A percentile compares a stretch with the other conserved stretches of the same genome.
phyloP scores from a whole-genome alignment of 2,888 invertebrate genomes.

The Dicyrtoma fusca region DNA sequence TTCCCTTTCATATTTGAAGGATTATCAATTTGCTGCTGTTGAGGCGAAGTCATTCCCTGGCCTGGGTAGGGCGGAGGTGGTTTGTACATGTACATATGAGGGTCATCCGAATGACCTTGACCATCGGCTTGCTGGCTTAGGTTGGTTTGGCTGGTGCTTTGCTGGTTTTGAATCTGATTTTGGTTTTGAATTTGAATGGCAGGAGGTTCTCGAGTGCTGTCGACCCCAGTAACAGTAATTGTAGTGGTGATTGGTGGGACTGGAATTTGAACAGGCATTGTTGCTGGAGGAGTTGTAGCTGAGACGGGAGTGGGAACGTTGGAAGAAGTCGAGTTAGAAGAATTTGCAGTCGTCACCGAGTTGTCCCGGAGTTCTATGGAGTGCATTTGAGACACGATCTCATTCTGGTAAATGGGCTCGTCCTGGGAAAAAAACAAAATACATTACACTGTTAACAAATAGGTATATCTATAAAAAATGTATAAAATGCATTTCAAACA shows the following conservation, averaged over 20 bases:
- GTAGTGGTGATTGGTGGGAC: neutral
- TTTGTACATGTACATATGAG: slow-evolving; percentile 72
- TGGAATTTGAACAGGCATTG: no score
- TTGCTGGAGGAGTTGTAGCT: no score
- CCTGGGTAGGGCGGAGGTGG: slow-evolving; percentile 84
- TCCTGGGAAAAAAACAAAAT: slow-evolving; percentile 40
- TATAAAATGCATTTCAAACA: neutral
- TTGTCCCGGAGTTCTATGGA: slow-evolving; percentile 53
- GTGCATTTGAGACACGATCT: slow-evolving; percentile 56
- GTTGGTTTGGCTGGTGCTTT: slow-evolving; percentile 58
- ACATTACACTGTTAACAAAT: neutral
- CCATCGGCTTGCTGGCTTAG: no score
- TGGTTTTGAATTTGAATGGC: neutral
- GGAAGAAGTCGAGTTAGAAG: neutral
- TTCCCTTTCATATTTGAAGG: no score
- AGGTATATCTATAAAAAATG: neutral
- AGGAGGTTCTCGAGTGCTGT: no score
- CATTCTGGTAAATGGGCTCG: slow-evolving; percentile 56
- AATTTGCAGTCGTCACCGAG: slow-evolving; percentile 12
- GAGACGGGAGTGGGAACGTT: no score
- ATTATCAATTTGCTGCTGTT: no score
- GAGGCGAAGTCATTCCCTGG: slow-evolving; percentile 63
- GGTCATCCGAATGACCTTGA: slow-evolving; percentile 63
- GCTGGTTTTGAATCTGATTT: neutral
- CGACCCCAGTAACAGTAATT: no score